Evolutionary conservation across 2,888 invertebrate genomes (phyloP).

Genomic region (Molorchus minor): DNA sequence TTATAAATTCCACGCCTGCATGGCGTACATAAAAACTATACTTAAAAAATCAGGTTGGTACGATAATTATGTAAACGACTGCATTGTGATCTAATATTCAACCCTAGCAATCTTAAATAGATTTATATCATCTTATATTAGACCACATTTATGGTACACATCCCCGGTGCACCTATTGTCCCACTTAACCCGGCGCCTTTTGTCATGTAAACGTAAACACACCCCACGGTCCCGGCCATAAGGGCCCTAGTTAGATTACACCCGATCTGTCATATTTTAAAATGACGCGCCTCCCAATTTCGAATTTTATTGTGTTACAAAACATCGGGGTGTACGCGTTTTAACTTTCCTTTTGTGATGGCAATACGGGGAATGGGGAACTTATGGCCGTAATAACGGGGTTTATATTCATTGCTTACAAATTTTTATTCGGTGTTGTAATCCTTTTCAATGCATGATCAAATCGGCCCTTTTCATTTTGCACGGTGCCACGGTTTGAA

Average conservation of each 20-base stretch:
- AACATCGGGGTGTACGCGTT: constrained; percentile 43
- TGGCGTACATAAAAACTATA: too few species aligned
- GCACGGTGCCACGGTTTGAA: too few species aligned
- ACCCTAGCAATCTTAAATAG: background rate
- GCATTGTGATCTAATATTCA: background rate
- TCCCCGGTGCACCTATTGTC: constrained; percentile 7
- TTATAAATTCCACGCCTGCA: too few species aligned
- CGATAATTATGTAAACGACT: background rate
- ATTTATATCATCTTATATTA: background rate
- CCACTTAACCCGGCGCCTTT: constrained; percentile 29
- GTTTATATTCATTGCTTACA: constrained; percentile 39
- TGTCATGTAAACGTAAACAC: constrained; percentile 42
- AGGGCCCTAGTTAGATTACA: constrained; percentile 43
- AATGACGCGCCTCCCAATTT: constrained; percentile 46
- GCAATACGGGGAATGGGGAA: constrained; percentile 39
- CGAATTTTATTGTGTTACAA: constrained; percentile 51
- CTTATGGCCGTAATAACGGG: constrained; percentile 41
- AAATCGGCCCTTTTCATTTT: too few species aligned
- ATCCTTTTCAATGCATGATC: too few species aligned
- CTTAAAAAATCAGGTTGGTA: too few species aligned
- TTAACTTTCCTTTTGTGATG: constrained; percentile 40
- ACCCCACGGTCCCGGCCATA: constrained; percentile 36
- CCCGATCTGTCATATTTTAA: constrained; percentile 50
- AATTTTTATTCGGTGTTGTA: constrained; percentile 39
- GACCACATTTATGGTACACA: constrained; percentile 3